These are phyloP conservation scores for Drosophila ohnishii DNA, from an alignment of 1,140 invertebrate genomes.

Conservation along the genomic window DNA sequence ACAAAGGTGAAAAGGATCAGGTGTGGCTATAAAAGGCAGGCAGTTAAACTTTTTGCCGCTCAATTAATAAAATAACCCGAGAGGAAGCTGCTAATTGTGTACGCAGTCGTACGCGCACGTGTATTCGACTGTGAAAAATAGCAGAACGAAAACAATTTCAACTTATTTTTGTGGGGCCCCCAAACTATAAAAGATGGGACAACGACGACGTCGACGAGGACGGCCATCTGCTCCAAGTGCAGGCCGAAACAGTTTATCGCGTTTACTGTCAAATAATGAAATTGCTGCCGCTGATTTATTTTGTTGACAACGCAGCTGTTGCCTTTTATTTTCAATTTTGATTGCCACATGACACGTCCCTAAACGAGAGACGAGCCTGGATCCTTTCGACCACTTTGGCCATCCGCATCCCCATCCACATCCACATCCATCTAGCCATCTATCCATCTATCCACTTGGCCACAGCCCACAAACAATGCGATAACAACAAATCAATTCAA, in stretches of 20 bases:
- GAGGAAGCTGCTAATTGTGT: constrained; percentile 79
- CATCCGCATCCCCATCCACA: constrained; percentile 13
- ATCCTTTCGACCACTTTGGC: constrained; percentile 37
- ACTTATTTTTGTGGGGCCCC: constrained; percentile 15
- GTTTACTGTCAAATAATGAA: constrained; percentile 82
- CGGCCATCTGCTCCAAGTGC: constrained; percentile 29
- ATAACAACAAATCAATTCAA: constrained; percentile 82
- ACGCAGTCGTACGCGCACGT: constrained; percentile 37
- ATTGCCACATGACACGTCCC: constrained; percentile 59
- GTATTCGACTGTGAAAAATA: constrained; percentile 45
- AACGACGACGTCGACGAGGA: neutral
- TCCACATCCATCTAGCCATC: constrained; percentile 14
- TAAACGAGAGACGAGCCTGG: constrained; percentile 22
- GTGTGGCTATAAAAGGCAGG: constrained; percentile 26
- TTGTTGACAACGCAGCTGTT: constrained; percentile 80
- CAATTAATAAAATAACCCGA: constrained; percentile 79
- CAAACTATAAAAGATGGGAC: constrained; percentile 23
- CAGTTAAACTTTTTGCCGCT: constrained; percentile 71
- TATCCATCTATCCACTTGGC: constrained; percentile 56
- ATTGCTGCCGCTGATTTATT: constrained; percentile 78
- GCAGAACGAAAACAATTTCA: constrained; percentile 38
- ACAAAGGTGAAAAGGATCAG: constrained; percentile 27
- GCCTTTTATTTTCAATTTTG: constrained; percentile 82
- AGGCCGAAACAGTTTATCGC: constrained; percentile 73
- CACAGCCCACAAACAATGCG: constrained; percentile 70